Evolutionary conservation across 2,888 invertebrate genomes (phyloP), one percentile per base, ranked within the genome.

Genomic region (Nemotelus pantherinus): DNA sequence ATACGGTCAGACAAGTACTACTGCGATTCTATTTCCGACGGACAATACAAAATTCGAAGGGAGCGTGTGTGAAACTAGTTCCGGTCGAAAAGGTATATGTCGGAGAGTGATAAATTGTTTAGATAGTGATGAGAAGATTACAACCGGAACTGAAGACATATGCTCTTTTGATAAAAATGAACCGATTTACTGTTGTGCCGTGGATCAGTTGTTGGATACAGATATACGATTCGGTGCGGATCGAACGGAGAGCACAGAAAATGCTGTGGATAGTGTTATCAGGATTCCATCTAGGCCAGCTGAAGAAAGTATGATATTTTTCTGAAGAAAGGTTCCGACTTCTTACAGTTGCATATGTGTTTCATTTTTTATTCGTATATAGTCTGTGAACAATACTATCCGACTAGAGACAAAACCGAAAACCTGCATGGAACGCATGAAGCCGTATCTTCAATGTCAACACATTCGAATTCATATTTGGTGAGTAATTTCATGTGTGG

Each of bases 371-470:
- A 25, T 25, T 25, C 25, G 25, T 25, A 25, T 25, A 1, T 41
- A 70, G 70, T 70, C 10, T 70, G 70, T 55, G 47, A 70, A 3
- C 70, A 47, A 9, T 70, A 53, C 55, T 70, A 70, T 55, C 55
- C 70, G 39, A n/a, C 25, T 50, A 41, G 43, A 50, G 55, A 70
- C 9, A 70, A 53, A 43, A 41, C 25, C 4, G 43, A 39, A 63
- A 63, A 43, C 63, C 4, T 5, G 2, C 63, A 63, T 25, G 25
- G 25, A 25, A 25, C 25, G 25, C 25, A 63, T 43, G 41, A 63
- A 57, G 57, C 10, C 25, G 10, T 25, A 25, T 10, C 10, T 25
- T 25, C 5, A 57, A 57, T 10, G 57, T 25, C 10, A 25, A 25
- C 57, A 25, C 7, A 57, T 25, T 57, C 57, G 25, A 4, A 57